Conservation (phyloP, 2,113 vertebrate genomes). For the Turdus rufiventris region DNA sequence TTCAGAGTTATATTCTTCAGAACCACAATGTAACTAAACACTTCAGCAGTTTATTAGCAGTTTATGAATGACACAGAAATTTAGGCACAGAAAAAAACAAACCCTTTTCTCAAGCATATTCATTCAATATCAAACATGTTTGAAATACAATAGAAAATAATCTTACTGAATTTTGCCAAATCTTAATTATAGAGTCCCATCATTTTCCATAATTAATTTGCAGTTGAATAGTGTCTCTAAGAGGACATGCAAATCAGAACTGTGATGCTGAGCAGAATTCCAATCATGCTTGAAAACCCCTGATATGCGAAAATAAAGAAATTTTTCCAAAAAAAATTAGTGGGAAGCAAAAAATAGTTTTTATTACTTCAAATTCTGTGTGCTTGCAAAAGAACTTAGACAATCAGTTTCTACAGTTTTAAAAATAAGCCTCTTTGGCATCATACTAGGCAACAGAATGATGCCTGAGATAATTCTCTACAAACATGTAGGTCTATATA, state of each 20-base stretch:
- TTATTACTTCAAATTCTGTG: neutral
- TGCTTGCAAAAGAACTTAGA: neutral
- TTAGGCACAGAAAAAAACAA: neutral
- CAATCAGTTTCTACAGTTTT: neutral
- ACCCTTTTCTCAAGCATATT: rapidly evolving
- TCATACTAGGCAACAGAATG: neutral
- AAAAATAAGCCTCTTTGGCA: neutral
- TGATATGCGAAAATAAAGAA: neutral
- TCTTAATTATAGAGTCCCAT: neutral
- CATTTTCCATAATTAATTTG: conserved; percentile 40
- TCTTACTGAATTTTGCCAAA: neutral
- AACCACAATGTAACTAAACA: neutral
- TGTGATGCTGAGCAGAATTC: neutral
- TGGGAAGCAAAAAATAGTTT: neutral
- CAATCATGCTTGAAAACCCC: neutral
- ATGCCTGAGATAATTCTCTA: neutral
- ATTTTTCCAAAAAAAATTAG: neutral
- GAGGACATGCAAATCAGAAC: neutral
- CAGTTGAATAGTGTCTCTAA: conserved; percentile 7
- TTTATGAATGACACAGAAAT: neutral
- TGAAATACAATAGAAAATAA: neutral
- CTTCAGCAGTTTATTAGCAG: neutral
- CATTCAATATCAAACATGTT: neutral
- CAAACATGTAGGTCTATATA: neutral
- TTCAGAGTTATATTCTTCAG: neutral